Evolutionary conservation across 2,797 vertebrate genomes (phyloP), one percentile per base, ranked within the genome.

Genomic region (Molossus molossus): DNA sequence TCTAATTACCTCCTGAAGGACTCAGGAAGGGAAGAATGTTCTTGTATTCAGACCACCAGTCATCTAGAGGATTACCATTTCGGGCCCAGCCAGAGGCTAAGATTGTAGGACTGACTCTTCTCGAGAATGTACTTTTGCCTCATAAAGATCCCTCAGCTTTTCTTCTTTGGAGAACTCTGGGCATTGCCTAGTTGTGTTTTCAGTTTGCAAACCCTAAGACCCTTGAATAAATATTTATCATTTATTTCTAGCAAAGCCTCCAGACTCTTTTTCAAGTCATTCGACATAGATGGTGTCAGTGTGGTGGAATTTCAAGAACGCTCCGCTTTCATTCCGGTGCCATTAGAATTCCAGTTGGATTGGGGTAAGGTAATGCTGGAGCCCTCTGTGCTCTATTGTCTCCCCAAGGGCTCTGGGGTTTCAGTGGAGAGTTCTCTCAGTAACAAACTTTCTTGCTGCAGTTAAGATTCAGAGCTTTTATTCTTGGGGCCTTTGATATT

Each of bases 151-250:
- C 20, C 48, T 53, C 45, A 55, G 62, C 48, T 84, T 69, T 69
- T 69, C 45, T 67, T 67, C 48, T 11, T 69, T 33, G 21, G 64
- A 84, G n/a, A 55, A 84, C 64, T 55, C 50, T 69, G n/a, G 29
- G 48, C 64, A 67, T 53, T 84, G n/a, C 64, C 48, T 55, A 25
- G 20, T 25, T 53, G 64, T 84, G n/a, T 84, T 84, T 55, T 21
- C 21, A 69, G 82, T 67, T 67, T 69, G 64, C 48, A 84, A 84
- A 69, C n/a, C 82, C 62, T 37, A 84, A 55, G 29, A 55, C 9
- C 48, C 48, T 84, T 84, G 29, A 69, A 55, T 37, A 84, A 84
- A 67, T 84, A n/a, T 84, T 84, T 84, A 55, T 33, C 29, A 84
- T 53, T 83, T 37, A 37, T 84, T 67, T 53, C 48, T 18, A 67